phyloP scores from a whole-genome alignment of 2,888 invertebrate species.

The Chamaedrilus cognettii region DNA sequence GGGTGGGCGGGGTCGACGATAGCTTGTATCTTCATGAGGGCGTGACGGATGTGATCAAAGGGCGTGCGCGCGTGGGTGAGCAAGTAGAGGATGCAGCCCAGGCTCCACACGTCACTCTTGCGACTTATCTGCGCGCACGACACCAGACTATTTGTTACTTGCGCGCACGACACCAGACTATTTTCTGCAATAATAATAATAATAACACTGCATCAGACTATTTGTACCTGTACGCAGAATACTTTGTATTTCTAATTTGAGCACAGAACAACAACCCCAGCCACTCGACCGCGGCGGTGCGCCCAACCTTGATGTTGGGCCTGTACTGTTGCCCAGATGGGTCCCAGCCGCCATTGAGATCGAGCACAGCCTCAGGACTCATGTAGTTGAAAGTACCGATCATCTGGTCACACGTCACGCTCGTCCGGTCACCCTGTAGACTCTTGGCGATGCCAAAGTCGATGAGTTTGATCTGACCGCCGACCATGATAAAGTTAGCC shows the following conservation, averaged over 20 bases:
- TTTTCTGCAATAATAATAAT: not conserved
- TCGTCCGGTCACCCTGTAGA: constrained; percentile 84
- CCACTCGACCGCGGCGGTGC: no score
- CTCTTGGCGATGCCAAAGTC: constrained; percentile 94
- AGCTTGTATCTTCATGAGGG: constrained; percentile 74
- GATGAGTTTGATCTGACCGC: constrained; percentile 86
- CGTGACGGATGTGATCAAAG: constrained; percentile 78
- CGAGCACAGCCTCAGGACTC: constrained; percentile 77
- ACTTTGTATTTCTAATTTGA: no score
- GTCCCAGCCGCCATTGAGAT: constrained; percentile 37
- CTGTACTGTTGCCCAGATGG: constrained; percentile 35
- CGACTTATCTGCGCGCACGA: constrained; percentile 71
- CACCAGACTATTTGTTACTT: no score
- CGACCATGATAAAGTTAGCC: constrained; percentile 89
- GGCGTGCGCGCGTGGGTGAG: constrained; percentile 89
- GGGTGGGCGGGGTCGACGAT: constrained; percentile 74
- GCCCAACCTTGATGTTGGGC: constrained; percentile 40
- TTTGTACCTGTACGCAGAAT: no score
- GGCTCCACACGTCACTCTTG: constrained; percentile 96
- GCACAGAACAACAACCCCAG: no score
- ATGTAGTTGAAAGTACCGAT: constrained; percentile 92
- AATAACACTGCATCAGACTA: no score
- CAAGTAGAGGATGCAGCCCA: constrained; percentile 95
- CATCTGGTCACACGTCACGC: constrained; percentile 72
- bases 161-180: not conserved